Conservation (phyloP, 2,113 vertebrate genomes). For the Apteryx owenii region DNA sequence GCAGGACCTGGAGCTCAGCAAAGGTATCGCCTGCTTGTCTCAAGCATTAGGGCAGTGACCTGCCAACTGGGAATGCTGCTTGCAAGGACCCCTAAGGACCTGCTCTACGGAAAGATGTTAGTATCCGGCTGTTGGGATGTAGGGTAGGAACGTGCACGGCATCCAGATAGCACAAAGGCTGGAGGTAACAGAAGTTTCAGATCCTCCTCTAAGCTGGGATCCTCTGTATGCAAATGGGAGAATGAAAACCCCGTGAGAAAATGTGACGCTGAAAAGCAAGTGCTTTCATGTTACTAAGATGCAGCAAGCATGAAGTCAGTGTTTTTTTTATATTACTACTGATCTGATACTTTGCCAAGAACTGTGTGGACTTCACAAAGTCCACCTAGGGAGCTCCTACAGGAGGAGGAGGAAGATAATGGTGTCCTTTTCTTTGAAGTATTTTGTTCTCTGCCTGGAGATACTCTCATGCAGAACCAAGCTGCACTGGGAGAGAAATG, state of each 20-base stretch:
- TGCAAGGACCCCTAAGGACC: background rate
- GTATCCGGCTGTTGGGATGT: background rate
- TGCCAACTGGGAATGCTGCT: background rate
- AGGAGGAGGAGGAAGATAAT: background rate
- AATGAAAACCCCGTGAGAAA: background rate
- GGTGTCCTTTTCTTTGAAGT: background rate
- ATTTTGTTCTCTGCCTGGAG: background rate
- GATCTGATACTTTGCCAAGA: background rate
- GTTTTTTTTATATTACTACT: background rate
- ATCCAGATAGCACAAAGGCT: background rate
- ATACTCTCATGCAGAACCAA: background rate
- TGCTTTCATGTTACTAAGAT: background rate
- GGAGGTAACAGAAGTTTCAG: background rate
- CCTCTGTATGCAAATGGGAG: background rate
- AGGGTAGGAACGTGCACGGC: no score
- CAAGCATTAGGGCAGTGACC: background rate
- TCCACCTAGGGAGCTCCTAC: background rate
- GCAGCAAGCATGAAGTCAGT: background rate
- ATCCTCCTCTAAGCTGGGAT: rapidly evolving
- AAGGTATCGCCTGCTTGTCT: background rate
- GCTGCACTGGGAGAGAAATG: background rate
- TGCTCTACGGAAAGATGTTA: background rate
- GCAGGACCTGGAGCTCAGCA: no score
- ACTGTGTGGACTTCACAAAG: background rate
- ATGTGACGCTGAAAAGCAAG: background rate